Conservation (phyloP, 53 echinoderm and acorn worm genomes). For the Mesocentrotus franciscanus region DNA sequence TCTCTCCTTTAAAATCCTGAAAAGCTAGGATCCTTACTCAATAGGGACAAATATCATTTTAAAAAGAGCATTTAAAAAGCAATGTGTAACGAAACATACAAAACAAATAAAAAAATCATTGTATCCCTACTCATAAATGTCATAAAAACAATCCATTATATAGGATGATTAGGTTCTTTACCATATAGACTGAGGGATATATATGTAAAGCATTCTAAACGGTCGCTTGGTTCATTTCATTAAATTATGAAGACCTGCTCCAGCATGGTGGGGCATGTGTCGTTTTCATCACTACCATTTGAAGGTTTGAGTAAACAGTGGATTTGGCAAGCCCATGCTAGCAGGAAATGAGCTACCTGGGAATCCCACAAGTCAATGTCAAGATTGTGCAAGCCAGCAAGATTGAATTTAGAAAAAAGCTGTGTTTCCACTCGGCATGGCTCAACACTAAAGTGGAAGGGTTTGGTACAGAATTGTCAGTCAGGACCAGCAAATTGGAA, state of each 20-base stretch:
- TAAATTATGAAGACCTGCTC: neutral
- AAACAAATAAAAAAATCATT: no score
- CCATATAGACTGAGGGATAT: neutral
- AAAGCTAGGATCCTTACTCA: no score
- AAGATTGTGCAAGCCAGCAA: constrained; percentile 33
- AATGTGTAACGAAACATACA: no score
- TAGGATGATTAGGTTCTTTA: neutral
- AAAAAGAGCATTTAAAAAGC: no score
- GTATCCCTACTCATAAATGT: neutral
- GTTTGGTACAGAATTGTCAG: no score
- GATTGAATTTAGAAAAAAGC: neutral
- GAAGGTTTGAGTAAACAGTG: constrained; percentile 23
- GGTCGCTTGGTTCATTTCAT: neutral
- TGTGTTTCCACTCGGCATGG: neutral
- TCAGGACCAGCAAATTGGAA: no score
- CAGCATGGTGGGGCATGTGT: constrained; percentile 6
- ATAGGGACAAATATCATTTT: no score
- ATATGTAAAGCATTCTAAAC: neutral
- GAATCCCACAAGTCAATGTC: constrained; percentile 58
- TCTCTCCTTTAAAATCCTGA: no score
- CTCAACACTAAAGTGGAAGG: no score
- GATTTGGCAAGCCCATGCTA: constrained; percentile 51
- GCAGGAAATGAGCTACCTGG: constrained; percentile 60
- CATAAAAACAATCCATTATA: neutral
- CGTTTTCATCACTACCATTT: constrained; percentile 45